phyloP scores from a whole-genome alignment of 2,113 vertebrate species.

The Raja brachyura region DNA sequence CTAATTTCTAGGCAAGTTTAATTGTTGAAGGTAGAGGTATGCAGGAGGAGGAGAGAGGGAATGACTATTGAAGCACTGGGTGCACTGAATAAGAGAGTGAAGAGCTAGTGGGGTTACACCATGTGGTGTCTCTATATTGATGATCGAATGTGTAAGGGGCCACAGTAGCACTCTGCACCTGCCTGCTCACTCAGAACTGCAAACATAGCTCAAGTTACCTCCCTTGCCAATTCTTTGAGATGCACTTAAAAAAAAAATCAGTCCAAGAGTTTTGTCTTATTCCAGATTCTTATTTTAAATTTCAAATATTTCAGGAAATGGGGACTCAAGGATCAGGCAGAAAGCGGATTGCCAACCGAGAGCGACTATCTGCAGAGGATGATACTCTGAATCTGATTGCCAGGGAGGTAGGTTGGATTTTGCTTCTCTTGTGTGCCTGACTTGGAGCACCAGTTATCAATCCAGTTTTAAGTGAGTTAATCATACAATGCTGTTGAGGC shows the following conservation, averaged over 20 bases:
- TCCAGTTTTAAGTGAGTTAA: no score
- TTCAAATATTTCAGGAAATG: constrained; percentile 54
- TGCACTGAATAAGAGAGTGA: background rate
- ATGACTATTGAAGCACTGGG: background rate
- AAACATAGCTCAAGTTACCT: background rate
- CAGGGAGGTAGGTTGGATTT: constrained; percentile 65
- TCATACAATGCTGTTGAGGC: no score
- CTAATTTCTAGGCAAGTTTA: background rate
- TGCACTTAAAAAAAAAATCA: background rate
- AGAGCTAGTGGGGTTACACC: background rate
- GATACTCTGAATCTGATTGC: constrained; percentile 83
- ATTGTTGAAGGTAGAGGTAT: background rate
- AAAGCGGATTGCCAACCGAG: constrained; percentile 75
- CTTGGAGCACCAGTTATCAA: no score
- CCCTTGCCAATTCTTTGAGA: background rate
- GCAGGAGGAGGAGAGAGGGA: background rate
- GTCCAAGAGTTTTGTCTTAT: background rate
- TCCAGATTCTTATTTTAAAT: background rate
- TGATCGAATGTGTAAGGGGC: background rate
- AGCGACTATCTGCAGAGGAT: constrained; percentile 77
- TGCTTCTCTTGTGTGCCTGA: background rate
- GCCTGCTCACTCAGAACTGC: background rate
- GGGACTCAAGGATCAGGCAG: constrained; percentile 80
- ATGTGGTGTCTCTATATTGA: background rate
- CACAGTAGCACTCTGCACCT: no score